These are phyloP conservation scores for Proterorhinus semilunaris DNA, from an alignment of 2,113 vertebrate species.

Conservation along the genomic window DNA sequence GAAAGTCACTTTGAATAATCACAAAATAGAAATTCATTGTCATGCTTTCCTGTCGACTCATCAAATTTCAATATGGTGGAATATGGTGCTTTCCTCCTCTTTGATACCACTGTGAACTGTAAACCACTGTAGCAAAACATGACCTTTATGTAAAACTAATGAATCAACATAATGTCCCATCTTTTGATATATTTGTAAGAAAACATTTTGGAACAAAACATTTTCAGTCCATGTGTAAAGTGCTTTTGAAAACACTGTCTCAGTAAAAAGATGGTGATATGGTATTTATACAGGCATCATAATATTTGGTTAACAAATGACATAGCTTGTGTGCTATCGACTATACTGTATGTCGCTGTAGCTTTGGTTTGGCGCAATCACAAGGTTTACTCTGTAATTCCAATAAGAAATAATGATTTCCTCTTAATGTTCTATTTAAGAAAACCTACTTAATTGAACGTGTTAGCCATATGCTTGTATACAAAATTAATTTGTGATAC, in stretches of 20 bases:
- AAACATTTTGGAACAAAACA: constrained; percentile 24
- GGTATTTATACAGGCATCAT: constrained; percentile 15
- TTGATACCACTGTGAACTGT: constrained; percentile 58
- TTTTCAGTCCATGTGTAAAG: constrained; percentile 30
- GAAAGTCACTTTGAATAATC: constrained; percentile 34
- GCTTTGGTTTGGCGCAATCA: constrained; percentile 15
- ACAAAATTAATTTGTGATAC: constrained; percentile 11
- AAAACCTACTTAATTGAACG: neutral
- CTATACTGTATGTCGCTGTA: constrained; percentile 11
- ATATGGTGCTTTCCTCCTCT: constrained; percentile 20
- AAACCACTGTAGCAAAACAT: constrained; percentile 35
- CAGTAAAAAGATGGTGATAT: constrained; percentile 14
- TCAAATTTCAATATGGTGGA: constrained; percentile 25
- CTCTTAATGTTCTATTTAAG: neutral
- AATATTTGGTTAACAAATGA: constrained; percentile 60
- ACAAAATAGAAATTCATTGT: constrained; percentile 50
- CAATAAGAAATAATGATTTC: constrained; percentile 4
- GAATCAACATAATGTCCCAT: constrained; percentile 1
- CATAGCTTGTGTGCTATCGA: constrained; percentile 38
- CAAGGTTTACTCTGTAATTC: neutral
- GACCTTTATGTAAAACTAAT: constrained; percentile 8
- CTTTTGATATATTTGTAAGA: constrained; percentile 65
- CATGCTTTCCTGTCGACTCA: constrained; percentile 16
- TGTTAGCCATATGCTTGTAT: constrained; percentile 3
- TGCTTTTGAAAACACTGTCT: constrained; percentile 22